Evolutionary conservation across 1,140 invertebrate genomes (phyloP), one percentile per base, ranked within the genome.

Genomic region (Drosophila parabipectinata): DNA sequence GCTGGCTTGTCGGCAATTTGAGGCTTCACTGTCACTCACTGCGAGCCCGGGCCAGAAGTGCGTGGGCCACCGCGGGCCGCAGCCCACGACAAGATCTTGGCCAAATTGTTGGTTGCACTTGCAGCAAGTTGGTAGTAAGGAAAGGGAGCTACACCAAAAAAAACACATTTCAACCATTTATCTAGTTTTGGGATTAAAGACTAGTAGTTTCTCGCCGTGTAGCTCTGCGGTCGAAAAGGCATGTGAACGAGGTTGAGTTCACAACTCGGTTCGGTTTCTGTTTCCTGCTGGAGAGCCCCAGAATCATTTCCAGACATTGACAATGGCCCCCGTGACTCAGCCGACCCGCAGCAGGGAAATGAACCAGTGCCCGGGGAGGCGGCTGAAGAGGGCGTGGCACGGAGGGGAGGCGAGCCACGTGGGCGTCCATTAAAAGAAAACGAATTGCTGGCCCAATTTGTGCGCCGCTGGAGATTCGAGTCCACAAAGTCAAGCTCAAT

Each of bases 21-120:
- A 85, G 82, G 81, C 77, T 80, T 77, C 67, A 78, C 77, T 87
- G 81, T 85, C 81, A 78, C 63, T 85, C 80, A 80, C 37, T 75
- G 50, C 39, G 9, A 47, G 72, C 47, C 72, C 32, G 30, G 24
- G 47, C 32, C 30, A 62, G 15, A 45, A 62, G 56, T 66, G 77
- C 82, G 77, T 80, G 81, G 81, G 81, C 18, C 63, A n/a, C 15
- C 50, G 8, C 54, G 18, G 18, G 18, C 18, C 18, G 21, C 58
- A 55, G 30, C 77, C 77, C 77, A 84, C 81, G 73, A 77, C 53
- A 60, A 80, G 80, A 85, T 81, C 81, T 85, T 85, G 53, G 69
- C 77, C 77, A 74, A 85, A 80, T 67, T 63, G 82, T 77, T 75
- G 68, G 50, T 66, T 81, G 81, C 81, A 85, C 82, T 85, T 85